These are phyloP conservation scores for Parus major DNA, from an alignment of 2,113 vertebrate species.

Conservation along the genomic window DNA sequence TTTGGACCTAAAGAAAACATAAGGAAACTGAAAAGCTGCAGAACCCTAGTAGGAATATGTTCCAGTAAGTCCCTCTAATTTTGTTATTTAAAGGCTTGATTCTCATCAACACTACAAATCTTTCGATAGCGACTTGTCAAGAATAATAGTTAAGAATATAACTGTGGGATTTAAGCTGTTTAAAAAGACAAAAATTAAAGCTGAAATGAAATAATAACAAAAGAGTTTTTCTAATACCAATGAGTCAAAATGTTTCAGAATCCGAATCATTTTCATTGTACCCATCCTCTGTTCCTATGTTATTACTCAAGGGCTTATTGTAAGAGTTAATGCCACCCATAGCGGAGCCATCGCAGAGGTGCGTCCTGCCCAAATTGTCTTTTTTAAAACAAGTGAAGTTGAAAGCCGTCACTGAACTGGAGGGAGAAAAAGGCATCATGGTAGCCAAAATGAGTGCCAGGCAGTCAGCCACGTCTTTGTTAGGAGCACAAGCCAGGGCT, in stretches of 20 bases:
- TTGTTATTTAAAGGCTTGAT: constrained; percentile 11
- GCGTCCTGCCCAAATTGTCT: constrained; percentile 78
- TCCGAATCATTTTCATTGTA: constrained; percentile 92
- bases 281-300: constrained; percentile 76
- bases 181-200: background rate
- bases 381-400: constrained; percentile 90
- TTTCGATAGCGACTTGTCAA: constrained; percentile 20
- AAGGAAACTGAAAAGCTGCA: constrained; percentile 32
- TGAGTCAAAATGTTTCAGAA: constrained; percentile 91
- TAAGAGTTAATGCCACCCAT: constrained; percentile 77
- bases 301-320: constrained; percentile 73
- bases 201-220: background rate
- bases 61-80: constrained; percentile 7
- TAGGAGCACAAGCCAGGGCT: constrained; percentile 97
- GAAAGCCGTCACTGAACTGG: constrained; percentile 90
- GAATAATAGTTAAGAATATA: background rate
- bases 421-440: constrained; percentile 99
- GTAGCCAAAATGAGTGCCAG: constrained; percentile 99
- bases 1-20: constrained; percentile 63
- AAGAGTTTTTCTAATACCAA: background rate
- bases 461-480: constrained; percentile 97
- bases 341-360: constrained; percentile 79
- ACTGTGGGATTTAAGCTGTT: constrained; percentile 35
- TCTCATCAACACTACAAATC: background rate
- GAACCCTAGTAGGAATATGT: constrained; percentile 3